Conservation (phyloP, 2,113 vertebrate species). For the Nesogale talazaci region DNA sequence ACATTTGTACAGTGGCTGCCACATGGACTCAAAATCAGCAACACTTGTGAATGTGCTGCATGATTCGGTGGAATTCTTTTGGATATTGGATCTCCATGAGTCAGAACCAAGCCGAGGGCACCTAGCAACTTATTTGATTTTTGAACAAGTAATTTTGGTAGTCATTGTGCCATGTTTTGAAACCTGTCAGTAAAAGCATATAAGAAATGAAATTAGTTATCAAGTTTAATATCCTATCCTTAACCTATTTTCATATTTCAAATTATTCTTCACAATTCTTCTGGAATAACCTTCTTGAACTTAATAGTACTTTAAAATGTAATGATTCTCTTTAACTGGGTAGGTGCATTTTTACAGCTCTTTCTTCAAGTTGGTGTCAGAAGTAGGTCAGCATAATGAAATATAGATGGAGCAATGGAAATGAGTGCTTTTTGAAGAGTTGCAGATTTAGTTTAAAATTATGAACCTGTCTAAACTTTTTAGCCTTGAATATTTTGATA, state of each 20-base stretch:
- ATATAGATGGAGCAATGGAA: constrained; percentile 10
- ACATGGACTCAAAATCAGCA: no score
- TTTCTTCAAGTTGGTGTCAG: constrained; percentile 26
- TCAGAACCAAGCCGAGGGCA: no score
- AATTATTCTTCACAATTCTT: constrained; percentile 7
- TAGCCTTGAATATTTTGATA: not conserved
- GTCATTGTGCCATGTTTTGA: not conserved
- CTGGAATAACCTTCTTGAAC: constrained; percentile 23
- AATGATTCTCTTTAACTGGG: not conserved
- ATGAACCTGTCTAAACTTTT: not conserved
- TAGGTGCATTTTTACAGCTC: not conserved
- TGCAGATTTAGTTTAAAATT: constrained; percentile 7
- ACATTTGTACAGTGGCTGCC: no score
- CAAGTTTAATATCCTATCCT: constrained; percentile 17
- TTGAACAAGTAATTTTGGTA: not conserved
- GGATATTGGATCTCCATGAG: no score
- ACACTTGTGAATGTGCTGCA: no score
- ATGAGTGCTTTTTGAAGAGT: not conserved
- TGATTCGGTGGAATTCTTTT: no score
- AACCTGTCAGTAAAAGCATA: not conserved
- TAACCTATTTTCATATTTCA: constrained; percentile 62
- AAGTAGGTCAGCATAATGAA: constrained; percentile 54
- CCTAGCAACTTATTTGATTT: not conserved
- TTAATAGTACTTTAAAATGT: constrained; percentile 36
- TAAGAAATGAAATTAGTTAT: not conserved